Base-by-base conservation (phyloP, 2,113 vertebrate genomes). In the sheep (Ovis aries) region DNA sequence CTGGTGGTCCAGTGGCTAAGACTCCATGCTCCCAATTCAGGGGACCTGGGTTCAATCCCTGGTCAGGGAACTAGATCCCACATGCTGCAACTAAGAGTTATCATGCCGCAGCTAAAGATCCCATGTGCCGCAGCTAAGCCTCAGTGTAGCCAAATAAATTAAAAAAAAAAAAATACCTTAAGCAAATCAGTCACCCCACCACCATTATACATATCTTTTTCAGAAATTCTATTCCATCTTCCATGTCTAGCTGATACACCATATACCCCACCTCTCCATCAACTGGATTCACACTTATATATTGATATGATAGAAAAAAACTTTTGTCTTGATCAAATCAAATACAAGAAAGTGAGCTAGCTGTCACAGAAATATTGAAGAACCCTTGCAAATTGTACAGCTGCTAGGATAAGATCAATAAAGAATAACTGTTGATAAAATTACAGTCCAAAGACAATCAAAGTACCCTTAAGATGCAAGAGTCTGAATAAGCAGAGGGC, bases 291-390 rank as follows among this genome's bases (percentile, higher is more conserved):
- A 88, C 25, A 52, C 0, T 53, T 80, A 82, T 50, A 55, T n/a
- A 82, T 14, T 67, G 71, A 92, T 88, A 50, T 11, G 16, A 74
- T 29, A 48, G 21, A 36, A n/a, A 87, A 83, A 60, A 52, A 27
- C 29, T 57, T 9, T 93, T 85, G 91, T 94, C 90, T 67, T 96
- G 19, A 95, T 80, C 74, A 97, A 91, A 81, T 16, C 57, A 96
- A 93, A 82, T 59, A 36, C 1, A 92, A 82, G 87, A 91, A 91
- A 95, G 12, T 7, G 67, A 92, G 27, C 27, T 86, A 97, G 13
- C 13, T 86, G n/a, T 45, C 59, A 96, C 43, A 95, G 25, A 98
- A 97, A 93, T 89, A 91, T 2, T 96, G 95, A 95, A n/a, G 6
- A 94, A 96, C 91, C 86, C 1, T 50, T 95, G 9, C 33, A 96